phyloP scores from a whole-genome alignment of 2,888 invertebrate species.

The Phaedon cochleariae region DNA sequence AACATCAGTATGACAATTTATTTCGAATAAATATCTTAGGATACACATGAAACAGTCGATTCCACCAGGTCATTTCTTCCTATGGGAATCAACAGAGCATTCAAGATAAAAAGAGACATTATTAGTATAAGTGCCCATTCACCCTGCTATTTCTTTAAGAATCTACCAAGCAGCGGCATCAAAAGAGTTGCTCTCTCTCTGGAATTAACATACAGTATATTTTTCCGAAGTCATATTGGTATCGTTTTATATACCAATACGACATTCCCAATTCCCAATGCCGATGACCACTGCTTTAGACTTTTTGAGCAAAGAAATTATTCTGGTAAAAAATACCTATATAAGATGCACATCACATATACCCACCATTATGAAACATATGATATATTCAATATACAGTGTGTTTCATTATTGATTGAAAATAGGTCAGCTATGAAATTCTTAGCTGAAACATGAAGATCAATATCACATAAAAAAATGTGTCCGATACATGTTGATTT shows the following conservation, averaged over 20 bases:
- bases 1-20: no score
- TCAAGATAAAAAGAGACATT: neutral
- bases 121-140: neutral
- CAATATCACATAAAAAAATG: no score
- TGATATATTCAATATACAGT: no score
- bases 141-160: conserved; percentile 10
- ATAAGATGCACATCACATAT: no score
- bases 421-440: no score
- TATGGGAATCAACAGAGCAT: neutral
- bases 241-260: conserved; percentile 20
- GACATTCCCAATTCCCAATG: conserved; percentile 51
- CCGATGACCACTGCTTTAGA: conserved; percentile 46
- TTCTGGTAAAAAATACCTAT: no score
- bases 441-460: no score
- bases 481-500: no score
- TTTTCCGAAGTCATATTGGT: conserved; percentile 44
- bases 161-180: conserved; percentile 19
- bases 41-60: neutral
- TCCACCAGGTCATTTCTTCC: neutral
- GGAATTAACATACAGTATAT: conserved; percentile 48
- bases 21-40: no score
- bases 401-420: no score
- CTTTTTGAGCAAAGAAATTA: conserved; percentile 46
- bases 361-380: no score
- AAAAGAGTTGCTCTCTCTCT: conserved; percentile 19